Evolutionary conservation across 2,888 invertebrate genomes (phyloP).

Genomic region (Melitaea athalia): DNA sequence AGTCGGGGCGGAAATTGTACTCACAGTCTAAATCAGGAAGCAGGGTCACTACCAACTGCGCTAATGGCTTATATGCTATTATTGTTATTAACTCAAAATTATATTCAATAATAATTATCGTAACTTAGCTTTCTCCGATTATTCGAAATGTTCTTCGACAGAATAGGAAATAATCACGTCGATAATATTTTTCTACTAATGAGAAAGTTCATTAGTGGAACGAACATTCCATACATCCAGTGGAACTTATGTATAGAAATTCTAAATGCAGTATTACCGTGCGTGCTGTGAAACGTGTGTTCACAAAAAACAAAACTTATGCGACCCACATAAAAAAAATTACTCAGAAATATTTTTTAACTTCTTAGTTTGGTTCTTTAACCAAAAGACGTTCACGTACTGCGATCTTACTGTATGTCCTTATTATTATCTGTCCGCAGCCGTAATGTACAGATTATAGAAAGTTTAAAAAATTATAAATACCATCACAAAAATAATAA

Average conservation of each 20-base stretch:
- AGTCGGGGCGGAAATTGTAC: no score
- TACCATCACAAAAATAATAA: no score
- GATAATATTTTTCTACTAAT: not conserved
- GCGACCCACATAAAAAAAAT: not conserved
- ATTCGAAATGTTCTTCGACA: not conserved
- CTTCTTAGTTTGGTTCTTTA: no score
- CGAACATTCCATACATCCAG: not conserved
- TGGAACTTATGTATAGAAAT: not conserved
- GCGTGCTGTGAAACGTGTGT: not conserved
- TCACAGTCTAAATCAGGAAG: no score
- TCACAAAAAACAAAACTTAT: not conserved
- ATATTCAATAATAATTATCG: not conserved
- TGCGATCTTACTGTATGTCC: no score
- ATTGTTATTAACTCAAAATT: not conserved
- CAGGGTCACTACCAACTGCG: no score
- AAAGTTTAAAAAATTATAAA: no score
- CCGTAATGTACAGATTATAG: no score
- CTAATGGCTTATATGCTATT: no score
- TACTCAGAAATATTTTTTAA: no score
- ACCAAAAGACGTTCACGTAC: no score
- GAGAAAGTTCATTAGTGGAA: constrained; percentile 1
- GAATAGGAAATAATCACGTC: not conserved
- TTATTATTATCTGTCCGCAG: no score
- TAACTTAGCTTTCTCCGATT: not conserved
- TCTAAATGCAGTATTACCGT: constrained; percentile 3